Percentiles rank a stretch among this genome's conserved stretches.
phyloP scores from a whole-genome alignment of 2,888 invertebrate species.

The Antitype chi region DNA sequence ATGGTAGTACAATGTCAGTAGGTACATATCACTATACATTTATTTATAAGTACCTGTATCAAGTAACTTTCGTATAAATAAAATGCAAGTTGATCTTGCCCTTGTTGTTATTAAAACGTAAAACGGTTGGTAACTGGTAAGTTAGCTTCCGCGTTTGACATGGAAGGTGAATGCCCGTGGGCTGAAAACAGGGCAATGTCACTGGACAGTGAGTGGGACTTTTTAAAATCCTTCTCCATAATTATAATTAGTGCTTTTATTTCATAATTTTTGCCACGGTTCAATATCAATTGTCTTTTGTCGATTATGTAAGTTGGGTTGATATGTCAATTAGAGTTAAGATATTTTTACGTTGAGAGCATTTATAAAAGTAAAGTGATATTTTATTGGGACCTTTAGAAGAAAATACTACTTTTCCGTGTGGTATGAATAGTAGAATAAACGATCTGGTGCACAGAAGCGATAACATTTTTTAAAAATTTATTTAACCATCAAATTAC shows the following conservation, averaged over 20 bases:
- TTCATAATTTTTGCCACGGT: slow-evolving; percentile 40
- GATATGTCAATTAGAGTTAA: slow-evolving; percentile 12
- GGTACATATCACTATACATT: slow-evolving; percentile 31
- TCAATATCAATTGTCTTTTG: slow-evolving; percentile 29
- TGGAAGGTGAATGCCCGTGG: slow-evolving; percentile 85
- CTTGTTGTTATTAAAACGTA: slow-evolving; percentile 69
- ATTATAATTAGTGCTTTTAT: slow-evolving; percentile 30
- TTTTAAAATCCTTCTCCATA: slow-evolving; percentile 73
- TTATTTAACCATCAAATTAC: slow-evolving; percentile 11
- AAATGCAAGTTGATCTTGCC: slow-evolving; percentile 70
- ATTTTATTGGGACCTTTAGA: neutral
- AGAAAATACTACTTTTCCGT: slow-evolving; percentile 7
- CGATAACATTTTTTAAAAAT: neutral
- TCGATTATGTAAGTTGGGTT: slow-evolving; percentile 11
- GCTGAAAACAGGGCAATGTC: slow-evolving; percentile 80
- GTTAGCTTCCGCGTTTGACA: slow-evolving; percentile 72
- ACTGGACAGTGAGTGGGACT: slow-evolving; percentile 81
- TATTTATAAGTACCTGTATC: slow-evolving; percentile 10
- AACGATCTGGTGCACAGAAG: neutral
- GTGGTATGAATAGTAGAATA: slow-evolving; percentile 1
- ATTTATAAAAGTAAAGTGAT: neutral
- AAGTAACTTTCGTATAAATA: slow-evolving; percentile 65
- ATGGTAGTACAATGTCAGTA: slow-evolving; percentile 68
- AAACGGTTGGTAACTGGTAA: slow-evolving; percentile 64
- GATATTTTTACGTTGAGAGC: slow-evolving; percentile 2